Evolutionary conservation across 1,140 invertebrate genomes (phyloP).

Genomic region (Zaprionus lachaisei): DNA sequence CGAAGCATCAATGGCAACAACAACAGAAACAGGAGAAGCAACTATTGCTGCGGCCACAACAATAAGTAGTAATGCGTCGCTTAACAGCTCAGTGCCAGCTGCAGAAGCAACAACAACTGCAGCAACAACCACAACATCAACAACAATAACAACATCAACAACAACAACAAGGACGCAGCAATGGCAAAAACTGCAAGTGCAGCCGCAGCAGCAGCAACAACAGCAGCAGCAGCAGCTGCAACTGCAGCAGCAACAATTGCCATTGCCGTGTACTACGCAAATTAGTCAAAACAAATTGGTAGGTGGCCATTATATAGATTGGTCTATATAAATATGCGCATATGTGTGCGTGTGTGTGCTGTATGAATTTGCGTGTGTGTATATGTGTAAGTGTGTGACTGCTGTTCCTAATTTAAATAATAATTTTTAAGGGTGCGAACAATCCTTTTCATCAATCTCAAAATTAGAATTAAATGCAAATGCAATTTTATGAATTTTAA

Average conservation of each 20-base stretch:
- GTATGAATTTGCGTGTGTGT: conserved; percentile 8
- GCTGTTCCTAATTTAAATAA: conserved; percentile 17
- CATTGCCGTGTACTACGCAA: conserved; percentile 58
- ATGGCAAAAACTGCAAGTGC: conserved; percentile 55
- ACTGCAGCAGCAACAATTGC: conserved; percentile 55
- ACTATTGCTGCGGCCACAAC: conserved; percentile 44
- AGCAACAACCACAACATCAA: conserved; percentile 40
- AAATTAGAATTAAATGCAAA: conserved; percentile 3
- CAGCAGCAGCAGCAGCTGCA: conserved; percentile 54
- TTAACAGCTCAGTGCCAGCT: conserved; percentile 64
- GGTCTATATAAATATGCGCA: conserved; percentile 32
- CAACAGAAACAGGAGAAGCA: conserved; percentile 31
- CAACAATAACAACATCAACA: conserved; percentile 46
- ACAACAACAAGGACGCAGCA: conserved; percentile 51
- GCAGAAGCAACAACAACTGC: conserved; percentile 49
- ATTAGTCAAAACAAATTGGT: conserved; percentile 75
- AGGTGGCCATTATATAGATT: conserved; percentile 58
- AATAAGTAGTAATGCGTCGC: conserved; percentile 51
- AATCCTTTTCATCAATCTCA: not conserved
- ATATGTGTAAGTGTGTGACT: not conserved
- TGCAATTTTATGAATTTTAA: not conserved
- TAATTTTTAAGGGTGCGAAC: conserved; percentile 17
- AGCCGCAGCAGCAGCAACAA: conserved; percentile 40
- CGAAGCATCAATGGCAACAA: conserved; percentile 23
- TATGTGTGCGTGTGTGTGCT: not conserved